Evolutionary conservation across 2,797 vertebrate species (phyloP), one percentile per base, ranked within the genome.

Genomic region (Schizothorax lantsangensis): DNA sequence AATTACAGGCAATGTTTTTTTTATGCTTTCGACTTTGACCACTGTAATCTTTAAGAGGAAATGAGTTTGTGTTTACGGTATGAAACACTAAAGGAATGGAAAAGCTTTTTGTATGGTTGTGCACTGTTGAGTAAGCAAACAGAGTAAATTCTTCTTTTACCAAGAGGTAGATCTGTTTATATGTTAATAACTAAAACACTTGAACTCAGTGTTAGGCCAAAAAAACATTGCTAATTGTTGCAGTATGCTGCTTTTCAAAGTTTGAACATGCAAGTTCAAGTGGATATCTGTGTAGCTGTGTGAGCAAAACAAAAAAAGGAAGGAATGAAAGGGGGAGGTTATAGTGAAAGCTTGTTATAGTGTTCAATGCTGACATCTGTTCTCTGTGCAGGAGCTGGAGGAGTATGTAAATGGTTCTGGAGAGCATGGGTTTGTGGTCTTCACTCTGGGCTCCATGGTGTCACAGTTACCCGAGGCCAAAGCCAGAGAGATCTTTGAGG

Each of bases 361-460:
- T 57, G 17, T 68, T 10, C 23, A 75, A 6, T 38, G 1, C 6
- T 69, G 17, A 21, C 49, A 68, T 89, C 3, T 21, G 4, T 68
- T 21, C 3, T 81, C 14, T 59, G 85, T 92, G 84, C 93, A 99
- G 98, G 97, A 99, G 59, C 94, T 98, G 59, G 92, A 97, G 92
- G 93, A 94, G 88, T 97, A 98, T n/a, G 93, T 97, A 54, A 95
- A 97, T 0, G 96, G 94, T n/a, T 99, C 98, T 1, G 97, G 98
- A 88, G 97, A 98, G 0, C 95, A 97, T 0, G 98, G 98, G 33
- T 94, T 99, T 10, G 94, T 99, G 75, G 94, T 99, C 84, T 99
- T 99, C 89, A 98, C 97, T 0, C 83, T 99, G 94, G 98, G 98
- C 17, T 98, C 98, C 19, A 94, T 97, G 94, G 93, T 99, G 87